These are phyloP conservation scores for Manacus vitellinus DNA, from an alignment of 2,113 vertebrate species.

Conservation along the genomic window DNA sequence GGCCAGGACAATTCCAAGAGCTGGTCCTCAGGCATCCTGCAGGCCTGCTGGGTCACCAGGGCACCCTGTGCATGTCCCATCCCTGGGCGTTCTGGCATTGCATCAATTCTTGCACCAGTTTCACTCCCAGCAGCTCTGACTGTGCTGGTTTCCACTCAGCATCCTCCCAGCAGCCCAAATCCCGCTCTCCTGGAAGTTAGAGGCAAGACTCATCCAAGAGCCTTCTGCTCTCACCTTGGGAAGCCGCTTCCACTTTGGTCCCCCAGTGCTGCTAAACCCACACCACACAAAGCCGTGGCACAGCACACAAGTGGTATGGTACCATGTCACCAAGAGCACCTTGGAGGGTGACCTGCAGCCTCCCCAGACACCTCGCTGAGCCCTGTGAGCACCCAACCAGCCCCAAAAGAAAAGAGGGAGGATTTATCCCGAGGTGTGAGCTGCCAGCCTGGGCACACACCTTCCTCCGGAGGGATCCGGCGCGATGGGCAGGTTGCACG, in stretches of 20 bases:
- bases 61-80: neutral
- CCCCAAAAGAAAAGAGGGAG: rapidly evolving
- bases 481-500: neutral
- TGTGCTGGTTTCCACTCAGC: neutral
- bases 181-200: neutral
- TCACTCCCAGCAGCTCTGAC: neutral
- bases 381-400: neutral
- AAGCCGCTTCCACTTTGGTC: neutral
- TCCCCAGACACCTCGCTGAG: neutral
- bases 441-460: neutral
- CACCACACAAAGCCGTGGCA: neutral
- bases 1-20: neutral
- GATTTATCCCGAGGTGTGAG: neutral
- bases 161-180: neutral
- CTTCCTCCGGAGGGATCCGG: neutral
- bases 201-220: neutral
- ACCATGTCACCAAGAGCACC: neutral
- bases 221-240: rapidly evolving
- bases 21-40: neutral
- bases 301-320: rapidly evolving
- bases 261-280: neutral
- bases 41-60: neutral
- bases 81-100: rapidly evolving
- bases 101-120: neutral
- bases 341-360: neutral